These are phyloP conservation scores for Vulpes ferrilata DNA, from an alignment of 2,113 vertebrate genomes.

Conservation along the genomic window DNA sequence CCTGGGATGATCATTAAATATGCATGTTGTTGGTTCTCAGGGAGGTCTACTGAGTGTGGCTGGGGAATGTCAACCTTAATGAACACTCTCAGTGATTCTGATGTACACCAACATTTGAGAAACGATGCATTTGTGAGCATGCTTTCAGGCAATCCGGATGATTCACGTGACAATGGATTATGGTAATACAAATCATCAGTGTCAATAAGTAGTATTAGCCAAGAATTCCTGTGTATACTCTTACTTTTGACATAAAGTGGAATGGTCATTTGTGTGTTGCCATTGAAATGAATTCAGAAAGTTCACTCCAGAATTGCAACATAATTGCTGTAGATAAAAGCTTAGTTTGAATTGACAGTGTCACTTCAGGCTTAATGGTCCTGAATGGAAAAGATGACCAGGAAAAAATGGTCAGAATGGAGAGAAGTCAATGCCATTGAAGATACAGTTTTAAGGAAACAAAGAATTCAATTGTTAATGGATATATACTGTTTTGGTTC, in stretches of 20 bases:
- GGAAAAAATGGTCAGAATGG: neutral
- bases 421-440: neutral
- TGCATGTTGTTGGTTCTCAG: neutral
- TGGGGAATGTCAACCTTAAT: neutral
- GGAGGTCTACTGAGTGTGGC: neutral
- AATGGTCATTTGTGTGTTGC: neutral
- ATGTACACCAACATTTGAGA: neutral
- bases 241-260: neutral
- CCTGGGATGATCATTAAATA: neutral
- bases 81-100: neutral
- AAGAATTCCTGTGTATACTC: neutral
- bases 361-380: neutral
- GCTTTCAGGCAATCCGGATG: neutral
- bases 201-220: neutral
- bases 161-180: neutral
- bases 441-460: neutral
- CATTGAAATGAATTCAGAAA: slow-evolving; percentile 20
- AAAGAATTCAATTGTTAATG: neutral
- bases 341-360: neutral
- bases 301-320: neutral
- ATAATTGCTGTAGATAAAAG: neutral
- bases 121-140: neutral
- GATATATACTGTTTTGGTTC: neutral
- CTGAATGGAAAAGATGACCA: neutral
- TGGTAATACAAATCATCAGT: neutral